Evolutionary conservation across 2,797 vertebrate species (phyloP), one percentile per base, ranked within the genome.

Genomic region (Cacajao melanocephalus): DNA sequence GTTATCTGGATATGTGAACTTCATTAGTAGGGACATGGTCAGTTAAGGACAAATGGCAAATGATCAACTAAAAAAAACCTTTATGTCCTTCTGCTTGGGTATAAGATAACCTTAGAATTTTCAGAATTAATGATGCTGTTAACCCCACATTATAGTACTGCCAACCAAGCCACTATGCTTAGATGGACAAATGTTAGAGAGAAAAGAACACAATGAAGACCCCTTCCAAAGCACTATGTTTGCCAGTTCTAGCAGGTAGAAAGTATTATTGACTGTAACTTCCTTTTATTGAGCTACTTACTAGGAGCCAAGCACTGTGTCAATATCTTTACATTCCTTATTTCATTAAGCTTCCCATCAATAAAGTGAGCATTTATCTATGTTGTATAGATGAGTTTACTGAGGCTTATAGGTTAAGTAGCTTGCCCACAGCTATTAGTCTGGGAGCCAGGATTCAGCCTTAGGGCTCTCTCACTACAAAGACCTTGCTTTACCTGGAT

Each of bases 1-100:
- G 41, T 85, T 41, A 5, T 72, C 39, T 95, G 88, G 61, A n/a
- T 92, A 70, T 48, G 81, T 87, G 55, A 92, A 84, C 46, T 48
- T 97, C 58, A 70, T 84, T 70, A 90, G 41, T 24, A 33, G 67
- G 72, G 70, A 89, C 4, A 36, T 61, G 83, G 78, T 87, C 48
- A 80, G 88, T 39, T 88, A 88, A 97, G 88, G 90, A 86, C 75
- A 92, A 48, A 72, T 30, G 44, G 44, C 75, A 70, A 83, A 52
- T 39, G 75, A 80, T 8, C 79, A 36, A 22, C 72, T 78, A 28
- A 46, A 81, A 96, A 94, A n/a, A 14, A 22, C 50, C 30, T 81
- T n/a, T 86, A 36, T 20, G 5, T 94, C 52, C 41, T 89, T 73
- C 67, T 89, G 50, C 39, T 87, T 58, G 24, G 85, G 36, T 30